Evolutionary conservation across 2,113 vertebrate species (phyloP), one percentile per base, ranked within the genome.

Genomic region (Pygoscelis adeliae): DNA sequence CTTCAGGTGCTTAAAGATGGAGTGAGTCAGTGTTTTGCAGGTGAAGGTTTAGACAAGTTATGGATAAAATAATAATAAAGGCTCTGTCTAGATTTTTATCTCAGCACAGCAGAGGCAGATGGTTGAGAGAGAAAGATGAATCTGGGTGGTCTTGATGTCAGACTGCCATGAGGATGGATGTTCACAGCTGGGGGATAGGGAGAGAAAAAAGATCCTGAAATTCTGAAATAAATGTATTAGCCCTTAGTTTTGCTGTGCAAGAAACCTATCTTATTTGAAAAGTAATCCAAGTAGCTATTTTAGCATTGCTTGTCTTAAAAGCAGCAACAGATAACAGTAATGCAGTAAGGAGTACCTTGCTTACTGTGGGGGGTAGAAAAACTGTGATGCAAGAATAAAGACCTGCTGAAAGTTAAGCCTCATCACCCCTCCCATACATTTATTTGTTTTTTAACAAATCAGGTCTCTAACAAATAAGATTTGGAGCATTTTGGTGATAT

Each of bases 31-130:
- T 91, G 76, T 96, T 98, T 96, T 97, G 93, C 93, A 94, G 94
- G 92, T 97, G 95, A 97, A 95, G 94, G 97, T 98, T 97, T 97
- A 97, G 95, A 95, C 92, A 98, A 96, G 96, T 97, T 96, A 85
- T 70, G 96, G 95, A 95, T 97, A 95, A 96, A 97, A 92, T 83
- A 89, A 87, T 88, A 77, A 78, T 87, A 91, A 91, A 96, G 72
- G 29, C 53, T 95, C 80, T 94, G 95, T 97, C 96, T 97, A 97
- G 97, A 97, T 98, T 85, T 96, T 97, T 98, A 98, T 98, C 98
- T 96, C 5, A 0, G 52, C 12, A 9, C 81, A 80, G 86, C 78
- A 80, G 92, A 97, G 87, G 61, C 90, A 96, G 93, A 92, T 90
- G 44, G 61, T 73, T 96, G 77, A 94, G 84, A 94, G 90, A 94